Base-by-base conservation (phyloP, 1,140 invertebrate species). In the Cydia pomonella region DNA sequence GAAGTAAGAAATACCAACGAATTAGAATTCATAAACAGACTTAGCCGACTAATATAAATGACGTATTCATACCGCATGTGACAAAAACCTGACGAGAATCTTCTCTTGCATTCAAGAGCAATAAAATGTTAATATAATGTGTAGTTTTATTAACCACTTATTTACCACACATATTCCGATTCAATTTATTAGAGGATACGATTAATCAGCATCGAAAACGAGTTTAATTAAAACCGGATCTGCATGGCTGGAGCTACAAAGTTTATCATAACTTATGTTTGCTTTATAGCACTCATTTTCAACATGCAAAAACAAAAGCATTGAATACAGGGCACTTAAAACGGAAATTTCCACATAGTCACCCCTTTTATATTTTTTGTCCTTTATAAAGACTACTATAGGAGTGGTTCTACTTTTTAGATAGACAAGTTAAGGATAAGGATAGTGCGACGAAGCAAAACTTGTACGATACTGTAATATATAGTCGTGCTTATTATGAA, bases 21-120 rank as follows among this genome's bases (percentile, higher is more conserved):
- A 69, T 38, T 69, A 69, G 29, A n/a, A 66, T 10, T 66, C 27
- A n/a, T 69, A 69, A n/a, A 38, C 27, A 25, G 25, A 66, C 16
- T 38, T 41, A 21, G 4, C 64, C 2, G n/a, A 69, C 27, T 69
- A 18, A 18, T 23, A 2, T 59, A 59, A 59, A 9, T 23, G 1
- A n/a, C 7, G 29, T 66, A 29, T 66, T 38, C 6, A 69, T 7
- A 29, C 23, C 12, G 16, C 25, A 69, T 69, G 1, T 66, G 23
- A 33, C 23, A 66, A 9, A 69, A 38, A 16, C 4, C 27, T 69
- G 29, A 18, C 16, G 13, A 69, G 6, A 33, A 41, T 18, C 2
- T 69, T 33, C 64, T 69, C 64, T 69, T 69, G 64, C n/a, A 69
- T 69, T 69, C 64, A 69, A 69, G 64, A 69, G 64, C 29, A 69